Conservation (phyloP, 92 coral and sea anemone genomes). For the Metridium senile region DNA sequence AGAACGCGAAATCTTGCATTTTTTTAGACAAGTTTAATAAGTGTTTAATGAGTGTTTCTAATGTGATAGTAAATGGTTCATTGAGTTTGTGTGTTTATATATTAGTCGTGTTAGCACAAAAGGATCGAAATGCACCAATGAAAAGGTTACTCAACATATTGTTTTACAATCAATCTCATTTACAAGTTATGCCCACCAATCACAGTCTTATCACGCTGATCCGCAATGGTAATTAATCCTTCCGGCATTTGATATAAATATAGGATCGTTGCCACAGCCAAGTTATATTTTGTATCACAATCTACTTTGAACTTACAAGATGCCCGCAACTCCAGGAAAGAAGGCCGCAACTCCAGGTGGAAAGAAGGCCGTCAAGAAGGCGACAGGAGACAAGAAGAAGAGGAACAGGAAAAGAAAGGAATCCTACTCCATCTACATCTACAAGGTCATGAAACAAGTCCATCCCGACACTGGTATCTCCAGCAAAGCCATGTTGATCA, state of each 20-base stretch:
- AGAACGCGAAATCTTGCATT: too few species aligned
- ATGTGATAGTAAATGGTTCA: not conserved
- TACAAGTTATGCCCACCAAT: constrained; percentile 1
- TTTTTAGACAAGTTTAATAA: not conserved
- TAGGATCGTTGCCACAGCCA: not conserved
- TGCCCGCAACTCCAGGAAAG: constrained; percentile 4
- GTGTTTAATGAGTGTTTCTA: not conserved
- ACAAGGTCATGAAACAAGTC: constrained; percentile 82
- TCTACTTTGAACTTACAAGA: not conserved
- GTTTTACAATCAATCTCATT: not conserved
- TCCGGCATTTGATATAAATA: not conserved
- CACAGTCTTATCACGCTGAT: not conserved
- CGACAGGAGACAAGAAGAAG: constrained; percentile 32
- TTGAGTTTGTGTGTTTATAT: not conserved
- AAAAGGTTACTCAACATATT: not conserved
- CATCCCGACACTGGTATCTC: constrained; percentile 88
- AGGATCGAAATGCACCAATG: constrained; percentile 8
- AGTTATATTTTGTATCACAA: not conserved
- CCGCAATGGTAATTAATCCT: not conserved
- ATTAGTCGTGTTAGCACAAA: not conserved
- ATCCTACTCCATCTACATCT: constrained; percentile 71
- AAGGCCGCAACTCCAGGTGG: not conserved
- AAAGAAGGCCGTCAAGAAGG: constrained; percentile 5
- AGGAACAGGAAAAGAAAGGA: constrained; percentile 55
- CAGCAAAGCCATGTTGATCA: constrained; percentile 80